Percentiles rank a stretch among this genome's conserved stretches.
Conservation (phyloP, 1,140 invertebrate species). For the Teleopsis dalmanni region DNA sequence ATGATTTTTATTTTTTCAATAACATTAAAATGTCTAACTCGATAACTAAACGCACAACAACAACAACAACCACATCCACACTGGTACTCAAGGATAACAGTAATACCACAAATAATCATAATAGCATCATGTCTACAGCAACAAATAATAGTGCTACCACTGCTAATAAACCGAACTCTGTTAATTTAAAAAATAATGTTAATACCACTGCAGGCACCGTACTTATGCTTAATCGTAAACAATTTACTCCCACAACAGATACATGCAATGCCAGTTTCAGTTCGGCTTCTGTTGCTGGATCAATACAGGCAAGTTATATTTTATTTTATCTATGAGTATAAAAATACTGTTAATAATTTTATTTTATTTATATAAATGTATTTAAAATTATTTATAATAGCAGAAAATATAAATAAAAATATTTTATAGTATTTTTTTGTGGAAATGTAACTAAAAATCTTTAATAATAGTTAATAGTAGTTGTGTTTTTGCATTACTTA, state of each 20-base stretch:
- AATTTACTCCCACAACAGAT: constrained; percentile 25
- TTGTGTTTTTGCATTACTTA: no score
- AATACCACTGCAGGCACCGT: constrained; percentile 2
- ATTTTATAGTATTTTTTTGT: no score
- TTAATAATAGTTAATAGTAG: no score
- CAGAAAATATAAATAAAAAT: no score
- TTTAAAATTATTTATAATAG: no score
- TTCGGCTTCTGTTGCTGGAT: constrained; percentile 42
- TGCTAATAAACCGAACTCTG: neutral
- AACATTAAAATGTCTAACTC: no score
- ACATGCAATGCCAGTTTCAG: constrained; percentile 41
- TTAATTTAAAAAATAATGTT: neutral
- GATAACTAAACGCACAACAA: neutral
- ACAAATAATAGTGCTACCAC: neutral
- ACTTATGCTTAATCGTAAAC: constrained; percentile 19
- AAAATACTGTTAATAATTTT: no score
- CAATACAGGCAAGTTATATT: constrained; percentile 34
- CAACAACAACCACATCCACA: constrained; percentile 5
- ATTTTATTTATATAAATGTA: no score
- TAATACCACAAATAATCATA: no score
- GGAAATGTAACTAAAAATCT: no score
- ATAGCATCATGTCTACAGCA: neutral
- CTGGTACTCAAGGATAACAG: neutral
- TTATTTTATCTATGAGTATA: neutral
- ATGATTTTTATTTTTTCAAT: no score